These are phyloP conservation scores for Leptodirus hochenwartii DNA, from an alignment of 2,888 invertebrate species.

Conservation along the genomic window DNA sequence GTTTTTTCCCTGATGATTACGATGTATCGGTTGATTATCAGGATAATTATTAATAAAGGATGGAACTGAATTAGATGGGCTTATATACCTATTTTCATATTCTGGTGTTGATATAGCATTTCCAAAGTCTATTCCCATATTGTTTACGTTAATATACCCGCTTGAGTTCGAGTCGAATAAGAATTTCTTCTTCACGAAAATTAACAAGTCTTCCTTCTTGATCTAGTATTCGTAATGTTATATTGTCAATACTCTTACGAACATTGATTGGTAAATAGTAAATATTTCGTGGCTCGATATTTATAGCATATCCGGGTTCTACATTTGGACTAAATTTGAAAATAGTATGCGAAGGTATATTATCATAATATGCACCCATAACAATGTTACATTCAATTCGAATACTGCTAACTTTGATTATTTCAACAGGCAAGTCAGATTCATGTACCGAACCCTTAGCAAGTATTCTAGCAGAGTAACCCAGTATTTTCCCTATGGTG, in stretches of 20 bases:
- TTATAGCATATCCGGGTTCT: constrained; percentile 20
- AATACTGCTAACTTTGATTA: constrained; percentile 15
- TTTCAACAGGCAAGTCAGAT: constrained; percentile 17
- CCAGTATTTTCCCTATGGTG: constrained; percentile 8
- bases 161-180: constrained; percentile 7
- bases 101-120: too few species aligned
- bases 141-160: too few species aligned
- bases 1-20: too few species aligned
- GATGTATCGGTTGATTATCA: too few species aligned
- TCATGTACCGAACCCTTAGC: constrained; percentile 11
- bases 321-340: constrained; percentile 19
- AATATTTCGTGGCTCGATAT: constrained; percentile 18
- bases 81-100: too few species aligned
- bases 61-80: too few species aligned
- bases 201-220: constrained; percentile 6
- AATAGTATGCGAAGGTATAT: constrained; percentile 17
- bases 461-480: constrained; percentile 7
- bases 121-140: too few species aligned
- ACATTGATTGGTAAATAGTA: constrained; percentile 20
- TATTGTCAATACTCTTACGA: constrained; percentile 14
- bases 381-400: constrained; percentile 16
- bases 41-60: too few species aligned
- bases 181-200: constrained; percentile 7
- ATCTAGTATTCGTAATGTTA: constrained; percentile 16
- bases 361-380: constrained; percentile 15